Base-by-base conservation (phyloP, 2,113 vertebrate species). In the Trematocara stigmaticum region DNA sequence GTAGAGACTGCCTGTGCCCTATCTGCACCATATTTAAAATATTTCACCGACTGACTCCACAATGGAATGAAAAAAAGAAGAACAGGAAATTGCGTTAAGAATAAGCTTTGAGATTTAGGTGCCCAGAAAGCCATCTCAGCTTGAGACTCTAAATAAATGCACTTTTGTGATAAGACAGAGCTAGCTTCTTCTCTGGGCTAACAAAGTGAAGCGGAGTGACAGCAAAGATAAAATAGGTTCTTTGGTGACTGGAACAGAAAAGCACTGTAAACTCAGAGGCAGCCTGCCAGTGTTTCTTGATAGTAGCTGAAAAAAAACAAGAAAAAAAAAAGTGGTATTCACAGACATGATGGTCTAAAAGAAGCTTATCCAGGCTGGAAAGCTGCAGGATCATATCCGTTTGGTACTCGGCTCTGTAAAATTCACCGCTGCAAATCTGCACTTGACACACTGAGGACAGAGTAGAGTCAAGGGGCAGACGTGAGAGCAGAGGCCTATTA, bases 181-280 rank as follows among this genome's bases (percentile, higher is more conserved):
- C 83, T 53, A 81, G 78, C 61, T 86, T 94, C 89, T 80, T 82
- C 81, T 87, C 79, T 84, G 79, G 53, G 86, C 87, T 90, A 86
- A 93, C 91, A 92, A 91, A 90, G 88, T 87, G 81, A 91, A 61
- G 89, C 23, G 2, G 80, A 90, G 92, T 93, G 94, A 93, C 93
- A 94, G 90, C 49, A 11, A 78, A 92, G 93, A 96, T 95, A 94
- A 94, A 95, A 93, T 88, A 81, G 88, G 71, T 91, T 92, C 86
- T 93, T 95, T 95, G 84, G 89, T 82, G 88, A 84, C 88, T 83
- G 87, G 83, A 91, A 91, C 83, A 87, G 87, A 89, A 92, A 91
- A 90, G 87, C 84, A 90, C 88, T 91, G 88, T 93, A 93, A 89
- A 94, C 81, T 94, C 81, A 2, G 61, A 87, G 87, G 89, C 90